A percentile compares a stretch with the other conserved stretches of the same genome.
Evolutionary conservation across 2,888 invertebrate genomes (phyloP).

Genomic region (Margaritifera margaritifera): DNA sequence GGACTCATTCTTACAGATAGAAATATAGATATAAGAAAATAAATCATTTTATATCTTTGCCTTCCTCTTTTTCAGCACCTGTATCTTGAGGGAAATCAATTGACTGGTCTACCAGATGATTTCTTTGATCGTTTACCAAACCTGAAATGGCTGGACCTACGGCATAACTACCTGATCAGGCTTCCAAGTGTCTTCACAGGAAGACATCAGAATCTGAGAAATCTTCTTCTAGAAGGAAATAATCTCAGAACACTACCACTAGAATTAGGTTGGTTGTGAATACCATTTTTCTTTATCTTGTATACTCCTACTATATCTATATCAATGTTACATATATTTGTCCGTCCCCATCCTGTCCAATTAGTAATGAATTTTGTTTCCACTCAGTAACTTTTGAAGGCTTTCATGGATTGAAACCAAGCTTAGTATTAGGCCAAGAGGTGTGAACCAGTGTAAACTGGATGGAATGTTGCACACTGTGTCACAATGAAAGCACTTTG

Average conservation of each 20-base stretch:
- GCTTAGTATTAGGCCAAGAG: too few relatives aligned
- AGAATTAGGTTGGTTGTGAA: constrained; percentile 64
- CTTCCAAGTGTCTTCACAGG: constrained; percentile 66
- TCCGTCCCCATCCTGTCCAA: too few relatives aligned
- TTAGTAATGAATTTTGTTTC: too few relatives aligned
- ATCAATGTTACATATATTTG: too few relatives aligned
- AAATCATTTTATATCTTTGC: neutral
- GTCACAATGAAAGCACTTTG: too few relatives aligned
- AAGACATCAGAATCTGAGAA: constrained; percentile 63
- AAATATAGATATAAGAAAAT: neutral
- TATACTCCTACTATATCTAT: too few relatives aligned
- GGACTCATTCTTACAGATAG: too few relatives aligned
- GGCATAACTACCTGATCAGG: constrained; percentile 62
- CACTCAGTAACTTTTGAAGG: too few relatives aligned
- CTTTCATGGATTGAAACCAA: too few relatives aligned
- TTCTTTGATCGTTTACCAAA: constrained; percentile 68
- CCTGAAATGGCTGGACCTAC: constrained; percentile 69
- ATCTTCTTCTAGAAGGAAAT: constrained; percentile 69
- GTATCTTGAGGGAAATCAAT: constrained; percentile 69
- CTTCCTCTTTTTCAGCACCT: constrained; percentile 60
- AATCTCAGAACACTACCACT: constrained; percentile 66
- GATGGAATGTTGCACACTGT: too few relatives aligned
- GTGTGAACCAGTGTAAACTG: too few relatives aligned
- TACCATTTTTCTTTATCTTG: too few relatives aligned
- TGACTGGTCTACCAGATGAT: constrained; percentile 66